These are phyloP conservation scores for Nycteola revayana DNA, from an alignment of 2,888 invertebrate genomes.

Conservation along the genomic window DNA sequence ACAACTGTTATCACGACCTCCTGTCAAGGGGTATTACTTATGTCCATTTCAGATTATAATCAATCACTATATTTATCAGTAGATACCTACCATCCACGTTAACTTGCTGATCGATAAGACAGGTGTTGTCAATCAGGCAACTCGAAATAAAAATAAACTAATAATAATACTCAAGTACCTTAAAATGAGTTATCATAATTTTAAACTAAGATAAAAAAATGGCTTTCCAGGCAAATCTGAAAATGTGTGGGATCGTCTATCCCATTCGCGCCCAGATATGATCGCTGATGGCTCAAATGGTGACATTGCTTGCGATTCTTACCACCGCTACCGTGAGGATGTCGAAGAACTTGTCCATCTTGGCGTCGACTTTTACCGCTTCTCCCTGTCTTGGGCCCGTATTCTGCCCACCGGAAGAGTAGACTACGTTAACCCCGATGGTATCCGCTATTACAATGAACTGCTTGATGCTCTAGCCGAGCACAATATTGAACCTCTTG, in stretches of 20 bases:
- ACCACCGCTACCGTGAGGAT: conserved; percentile 84
- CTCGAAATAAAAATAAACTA: too few relatives aligned
- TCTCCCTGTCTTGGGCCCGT: conserved; percentile 85
- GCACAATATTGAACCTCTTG: conserved; percentile 83
- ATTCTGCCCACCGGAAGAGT: conserved; percentile 83
- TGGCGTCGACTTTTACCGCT: conserved; percentile 81
- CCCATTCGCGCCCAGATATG: conserved; percentile 79
- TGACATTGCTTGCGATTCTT: conserved; percentile 87
- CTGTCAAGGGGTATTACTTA: too few relatives aligned
- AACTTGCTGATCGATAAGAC: too few relatives aligned
- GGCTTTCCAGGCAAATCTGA: conserved; percentile 82
- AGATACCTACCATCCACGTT: too few relatives aligned
- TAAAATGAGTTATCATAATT: too few relatives aligned
- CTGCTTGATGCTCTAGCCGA: conserved; percentile 84
- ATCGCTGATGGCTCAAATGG: conserved; percentile 84
- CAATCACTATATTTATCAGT: too few relatives aligned
- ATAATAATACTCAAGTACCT: too few relatives aligned
- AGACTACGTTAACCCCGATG: conserved; percentile 80
- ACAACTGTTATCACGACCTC: too few relatives aligned
- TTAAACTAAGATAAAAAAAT: too few relatives aligned
- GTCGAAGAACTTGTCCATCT: conserved; percentile 73
- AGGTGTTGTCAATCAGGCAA: too few relatives aligned
- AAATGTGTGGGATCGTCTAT: conserved; percentile 83
- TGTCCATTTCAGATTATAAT: too few relatives aligned
- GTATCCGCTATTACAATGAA: conserved; percentile 85